Evolutionary conservation across 2,797 vertebrate genomes (phyloP).

Genomic region (Mycteria americana): DNA sequence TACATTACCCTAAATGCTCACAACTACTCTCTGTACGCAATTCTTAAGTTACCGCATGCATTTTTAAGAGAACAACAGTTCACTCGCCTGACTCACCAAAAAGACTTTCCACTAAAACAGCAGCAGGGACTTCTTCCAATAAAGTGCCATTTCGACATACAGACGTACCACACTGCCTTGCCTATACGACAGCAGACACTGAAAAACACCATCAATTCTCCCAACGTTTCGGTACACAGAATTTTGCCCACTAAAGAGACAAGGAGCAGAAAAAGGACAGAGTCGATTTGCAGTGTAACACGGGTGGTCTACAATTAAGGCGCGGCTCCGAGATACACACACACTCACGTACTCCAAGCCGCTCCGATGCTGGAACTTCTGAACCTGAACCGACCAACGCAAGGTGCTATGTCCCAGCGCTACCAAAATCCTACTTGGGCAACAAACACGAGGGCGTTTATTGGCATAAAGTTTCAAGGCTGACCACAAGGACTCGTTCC

Average conservation of each 20-base stretch:
- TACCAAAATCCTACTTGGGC: neutral
- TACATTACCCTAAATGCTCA: neutral
- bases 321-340: fast-evolving
- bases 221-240: neutral
- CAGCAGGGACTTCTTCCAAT: neutral
- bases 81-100: neutral
- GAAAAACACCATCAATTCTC: neutral
- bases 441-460: neutral
- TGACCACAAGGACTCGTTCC: neutral
- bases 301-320: fast-evolving
- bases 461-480: neutral
- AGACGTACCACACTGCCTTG: neutral
- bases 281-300: fast-evolving
- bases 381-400: neutral
- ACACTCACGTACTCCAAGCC: too few relatives aligned
- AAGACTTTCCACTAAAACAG: neutral
- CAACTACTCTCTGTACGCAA: neutral
- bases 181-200: fast-evolving
- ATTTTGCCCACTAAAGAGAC: neutral
- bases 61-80: neutral
- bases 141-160: neutral
- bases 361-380: fast-evolving
- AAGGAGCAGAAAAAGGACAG: neutral
- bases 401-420: fast-evolving
- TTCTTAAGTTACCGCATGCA: neutral